Percentiles rank a stretch among this genome's conserved stretches.
Conservation (phyloP, 2,888 invertebrate genomes). For the Quadroppia sp. region DNA sequence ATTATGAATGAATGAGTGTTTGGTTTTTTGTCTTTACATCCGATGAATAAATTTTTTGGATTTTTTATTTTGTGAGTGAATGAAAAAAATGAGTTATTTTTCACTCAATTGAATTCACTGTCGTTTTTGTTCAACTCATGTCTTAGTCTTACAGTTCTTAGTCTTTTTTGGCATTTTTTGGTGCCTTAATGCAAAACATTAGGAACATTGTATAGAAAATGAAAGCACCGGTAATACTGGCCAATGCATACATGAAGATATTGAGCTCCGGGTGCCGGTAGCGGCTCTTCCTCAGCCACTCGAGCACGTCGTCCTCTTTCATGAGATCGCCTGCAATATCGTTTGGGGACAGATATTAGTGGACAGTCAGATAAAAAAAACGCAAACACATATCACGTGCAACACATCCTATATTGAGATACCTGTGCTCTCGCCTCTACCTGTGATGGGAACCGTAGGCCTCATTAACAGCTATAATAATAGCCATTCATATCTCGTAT, state of each 20-base stretch:
- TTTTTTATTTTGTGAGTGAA: background rate
- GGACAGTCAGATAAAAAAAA: no score
- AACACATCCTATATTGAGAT: no score
- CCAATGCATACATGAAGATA: conserved; percentile 86
- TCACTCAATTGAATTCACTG: background rate
- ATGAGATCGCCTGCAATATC: conserved; percentile 67
- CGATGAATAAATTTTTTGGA: background rate
- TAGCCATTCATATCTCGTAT: background rate
- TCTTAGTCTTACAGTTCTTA: conserved; percentile 36
- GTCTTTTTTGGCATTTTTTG: conserved; percentile 41
- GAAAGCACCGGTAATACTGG: conserved; percentile 78
- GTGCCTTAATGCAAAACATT: conserved; percentile 73
- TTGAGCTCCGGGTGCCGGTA: conserved; percentile 88
- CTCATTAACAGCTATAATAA: background rate
- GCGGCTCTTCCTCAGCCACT: conserved; percentile 87
- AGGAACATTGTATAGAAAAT: conserved; percentile 84
- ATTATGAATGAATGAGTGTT: no score
- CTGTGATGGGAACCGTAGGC: no score
- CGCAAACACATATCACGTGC: no score
- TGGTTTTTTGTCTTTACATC: no score
- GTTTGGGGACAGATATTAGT: no score
- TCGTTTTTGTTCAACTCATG: background rate
- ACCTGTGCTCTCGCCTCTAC: no score
- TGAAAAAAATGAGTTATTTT: no score
- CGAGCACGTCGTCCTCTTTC: conserved; percentile 77